phyloP scores from a whole-genome alignment of 2,113 vertebrate genomes.

The Cyrtonyx montezumae region DNA sequence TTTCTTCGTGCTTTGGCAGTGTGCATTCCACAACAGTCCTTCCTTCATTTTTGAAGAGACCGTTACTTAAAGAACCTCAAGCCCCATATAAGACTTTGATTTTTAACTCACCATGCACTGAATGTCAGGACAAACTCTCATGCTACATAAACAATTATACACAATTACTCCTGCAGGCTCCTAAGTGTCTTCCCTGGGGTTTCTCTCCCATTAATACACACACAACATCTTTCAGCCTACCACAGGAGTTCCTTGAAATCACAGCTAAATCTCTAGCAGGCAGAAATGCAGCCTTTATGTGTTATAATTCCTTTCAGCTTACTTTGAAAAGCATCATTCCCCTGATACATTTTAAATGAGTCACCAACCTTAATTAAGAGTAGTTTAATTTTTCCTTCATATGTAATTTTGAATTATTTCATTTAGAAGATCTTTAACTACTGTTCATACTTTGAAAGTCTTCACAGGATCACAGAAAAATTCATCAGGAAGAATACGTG shows the following conservation, averaged over 20 bases:
- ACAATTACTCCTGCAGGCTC: neutral
- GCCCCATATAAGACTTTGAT: neutral
- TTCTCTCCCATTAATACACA: neutral
- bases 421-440: slow-evolving; percentile 4
- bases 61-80: neutral
- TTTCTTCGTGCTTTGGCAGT: neutral
- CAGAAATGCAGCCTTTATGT: neutral
- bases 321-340: neutral
- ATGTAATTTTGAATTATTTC: neutral
- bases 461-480: slow-evolving; percentile 20
- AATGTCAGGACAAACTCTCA: neutral
- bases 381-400: neutral
- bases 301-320: neutral
- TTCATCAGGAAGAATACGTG: neutral
- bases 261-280: neutral
- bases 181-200: neutral
- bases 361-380: neutral
- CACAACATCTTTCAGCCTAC: fast-evolving
- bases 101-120: neutral
- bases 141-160: neutral
- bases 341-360: slow-evolving; percentile 1
- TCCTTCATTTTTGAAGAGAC: neutral
- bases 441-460: neutral
- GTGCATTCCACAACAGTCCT: neutral
- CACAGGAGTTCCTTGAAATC: neutral